phyloP scores from a whole-genome alignment of 2,888 invertebrate species.

The Rhodophaea formosa region DNA sequence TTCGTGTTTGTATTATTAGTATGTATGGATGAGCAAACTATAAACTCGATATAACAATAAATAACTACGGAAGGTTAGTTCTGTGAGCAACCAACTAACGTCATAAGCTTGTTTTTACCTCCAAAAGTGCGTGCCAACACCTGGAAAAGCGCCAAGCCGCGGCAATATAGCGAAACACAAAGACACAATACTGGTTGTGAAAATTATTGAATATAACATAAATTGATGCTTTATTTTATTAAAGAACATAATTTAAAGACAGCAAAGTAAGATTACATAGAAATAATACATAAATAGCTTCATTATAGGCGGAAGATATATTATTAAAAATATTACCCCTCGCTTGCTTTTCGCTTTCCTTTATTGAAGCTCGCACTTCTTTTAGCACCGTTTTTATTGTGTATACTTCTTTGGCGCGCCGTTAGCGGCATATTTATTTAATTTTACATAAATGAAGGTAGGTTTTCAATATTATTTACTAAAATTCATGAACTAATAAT shows the following conservation, averaged over 20 bases:
- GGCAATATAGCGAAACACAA: slow-evolving; percentile 39
- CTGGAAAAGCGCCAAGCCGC: slow-evolving; percentile 54
- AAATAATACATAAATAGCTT: background rate
- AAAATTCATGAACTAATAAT: background rate
- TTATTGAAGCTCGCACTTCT: slow-evolving; percentile 62
- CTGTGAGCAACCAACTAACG: slow-evolving; percentile 26
- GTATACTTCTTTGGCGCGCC: slow-evolving; percentile 69
- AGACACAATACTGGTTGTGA: slow-evolving; percentile 33
- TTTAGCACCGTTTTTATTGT: slow-evolving; percentile 71
- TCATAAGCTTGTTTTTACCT: slow-evolving; percentile 46
- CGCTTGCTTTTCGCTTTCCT: slow-evolving; percentile 62
- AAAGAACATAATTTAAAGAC: background rate
- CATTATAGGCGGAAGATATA: slow-evolving; percentile 2
- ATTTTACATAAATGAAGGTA: slow-evolving; percentile 10
- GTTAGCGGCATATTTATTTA: slow-evolving; percentile 61
- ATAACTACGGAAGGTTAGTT: slow-evolving; percentile 3
- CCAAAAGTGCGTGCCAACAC: slow-evolving; percentile 37
- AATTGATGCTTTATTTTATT: background rate
- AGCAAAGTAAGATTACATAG: slow-evolving; percentile 9
- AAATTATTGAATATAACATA: slow-evolving; percentile 24
- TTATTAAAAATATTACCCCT: slow-evolving; percentile 51
- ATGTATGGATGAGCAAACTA: background rate
- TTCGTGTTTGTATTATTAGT: background rate
- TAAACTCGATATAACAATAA: background rate
- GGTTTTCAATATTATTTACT: background rate